Evolutionary conservation across 2,113 vertebrate species (phyloP), one percentile per base, ranked within the genome.

Genomic region (Sinocyclocheilus anophthalmus): DNA sequence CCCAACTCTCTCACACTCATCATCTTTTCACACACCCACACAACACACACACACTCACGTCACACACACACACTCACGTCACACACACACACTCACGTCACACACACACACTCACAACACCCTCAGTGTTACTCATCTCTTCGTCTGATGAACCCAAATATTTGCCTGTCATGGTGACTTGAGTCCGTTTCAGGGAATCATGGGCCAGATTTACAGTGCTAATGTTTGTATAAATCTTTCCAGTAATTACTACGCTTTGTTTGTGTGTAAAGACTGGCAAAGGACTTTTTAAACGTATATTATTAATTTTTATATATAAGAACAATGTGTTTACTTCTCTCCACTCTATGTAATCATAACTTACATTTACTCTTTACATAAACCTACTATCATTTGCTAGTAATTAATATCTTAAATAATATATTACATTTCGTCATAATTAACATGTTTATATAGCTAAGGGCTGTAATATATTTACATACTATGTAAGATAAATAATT

Each of bases 51-150:
- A 22, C 37, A 14, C 2, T 9, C 75, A 53, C n/a, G n/a, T n/a
- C n/a, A n/a, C 79, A 20, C 79, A 81, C 79, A 42, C 65, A 30
- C 26, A 14, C 30, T 4, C 73, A 83, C 90, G n/a, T 1, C 93
- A 30, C 75, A 50, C 63, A 26, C 72, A 75, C 72, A n/a, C 70
- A n/a, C 72, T n/a, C 42, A 45, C n/a, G n/a, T n/a, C n/a, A n/a
- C 45, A 11, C 72, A 48, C 72, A 24, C 72, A n/a, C 42, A 33
- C 3, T 30, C 76, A 57, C 80, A 69, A 69, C 81, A 70, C 63
- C 16, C 81, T 20, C 42, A 30, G 7, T 1, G 55, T 84, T 69
- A 82, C 67, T 85, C 83, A n/a, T n/a, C n/a, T n/a, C n/a, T n/a
- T n/a, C n/a, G n/a, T n/a, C n/a, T n/a, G n/a, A n/a, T n/a, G 26